These are phyloP conservation scores for Thrips palmi DNA, from an alignment of 1,140 invertebrate species.

Conservation along the genomic window DNA sequence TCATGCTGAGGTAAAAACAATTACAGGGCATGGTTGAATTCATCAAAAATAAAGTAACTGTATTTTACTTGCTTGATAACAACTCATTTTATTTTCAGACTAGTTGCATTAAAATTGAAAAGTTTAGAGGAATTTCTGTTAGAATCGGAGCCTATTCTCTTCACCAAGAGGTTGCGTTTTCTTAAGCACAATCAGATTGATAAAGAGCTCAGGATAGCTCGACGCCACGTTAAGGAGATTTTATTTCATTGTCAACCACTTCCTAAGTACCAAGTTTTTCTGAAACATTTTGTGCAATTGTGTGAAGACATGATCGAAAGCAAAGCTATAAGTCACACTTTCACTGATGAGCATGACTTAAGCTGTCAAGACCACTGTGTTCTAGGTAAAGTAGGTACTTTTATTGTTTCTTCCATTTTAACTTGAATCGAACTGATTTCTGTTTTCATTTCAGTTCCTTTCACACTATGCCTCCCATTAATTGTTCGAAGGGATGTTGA, in stretches of 20 bases:
- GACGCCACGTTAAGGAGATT: slow-evolving; percentile 1
- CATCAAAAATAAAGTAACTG: neutral
- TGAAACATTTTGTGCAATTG: neutral
- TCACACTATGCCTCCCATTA: neutral
- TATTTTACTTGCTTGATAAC: neutral
- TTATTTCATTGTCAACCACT: neutral
- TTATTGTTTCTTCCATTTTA: too few species aligned
- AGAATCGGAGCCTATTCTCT: neutral
- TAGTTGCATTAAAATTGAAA: neutral
- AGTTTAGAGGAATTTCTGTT: neutral
- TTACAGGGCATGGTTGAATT: too few species aligned
- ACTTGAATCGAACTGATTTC: too few species aligned
- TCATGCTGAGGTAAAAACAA: slow-evolving; percentile 2
- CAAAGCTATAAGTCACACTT: neutral
- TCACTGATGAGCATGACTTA: neutral
- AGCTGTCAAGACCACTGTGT: neutral
- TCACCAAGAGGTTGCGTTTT: neutral
- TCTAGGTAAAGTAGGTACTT: too few species aligned
- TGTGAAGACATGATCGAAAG: neutral
- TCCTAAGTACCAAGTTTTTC: neutral
- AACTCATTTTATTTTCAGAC: neutral
- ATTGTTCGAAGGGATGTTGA: neutral
- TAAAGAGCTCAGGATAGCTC: neutral
- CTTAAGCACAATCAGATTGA: neutral
- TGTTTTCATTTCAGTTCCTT: slow-evolving; percentile 5